Evolutionary conservation across 2,797 vertebrate species (phyloP), one percentile per base, ranked within the genome.

Genomic region (Halcyon badia): DNA sequence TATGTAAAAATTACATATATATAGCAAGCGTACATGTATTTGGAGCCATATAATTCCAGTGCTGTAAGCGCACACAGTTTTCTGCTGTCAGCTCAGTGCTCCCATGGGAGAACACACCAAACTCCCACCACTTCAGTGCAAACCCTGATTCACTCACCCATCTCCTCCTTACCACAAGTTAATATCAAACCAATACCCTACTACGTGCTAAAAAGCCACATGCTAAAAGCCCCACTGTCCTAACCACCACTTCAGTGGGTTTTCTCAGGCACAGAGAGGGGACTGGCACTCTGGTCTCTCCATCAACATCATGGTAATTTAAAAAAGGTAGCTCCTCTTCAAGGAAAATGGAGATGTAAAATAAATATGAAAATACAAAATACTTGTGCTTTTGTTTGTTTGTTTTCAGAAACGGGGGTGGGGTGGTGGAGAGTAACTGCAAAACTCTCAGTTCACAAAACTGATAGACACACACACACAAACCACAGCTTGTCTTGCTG

Each of bases 341-440:
- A 54, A 11, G 7, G 3, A 18, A 6, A 84, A 77, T 5, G 5
- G 8, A 37, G 5, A 52, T 8, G 25, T 2, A 22, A 72, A 82
- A 46, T 26, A 77, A 65, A 26, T 5, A 61, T 3, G 4, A 37
- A 69, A 61, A 42, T 22, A 26, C 52, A 54, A 69, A 62, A 14
- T 11, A 16, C 2, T 20, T 8, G 0, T 3, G 5, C 0, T 6
- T 56, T 64, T 44, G 2, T 26, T 60, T 15, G 6, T 52, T 41
- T 70, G 7, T 35, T 83, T 86, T 78, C 48, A 70, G 30, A 58
- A 86, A 41, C 65, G 2, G 13, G 10, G 25, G 9, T 7, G 3
- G 0, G 49, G 48, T 49, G 48, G 6, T 22, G 0, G 1, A 33
- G 56, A 49, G 2, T 17, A 49, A 69, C 28, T 24, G 3, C 4